These are phyloP conservation scores for Oscheius sp. DNA, from an alignment of 2,888 invertebrate species.

Conservation along the genomic window DNA sequence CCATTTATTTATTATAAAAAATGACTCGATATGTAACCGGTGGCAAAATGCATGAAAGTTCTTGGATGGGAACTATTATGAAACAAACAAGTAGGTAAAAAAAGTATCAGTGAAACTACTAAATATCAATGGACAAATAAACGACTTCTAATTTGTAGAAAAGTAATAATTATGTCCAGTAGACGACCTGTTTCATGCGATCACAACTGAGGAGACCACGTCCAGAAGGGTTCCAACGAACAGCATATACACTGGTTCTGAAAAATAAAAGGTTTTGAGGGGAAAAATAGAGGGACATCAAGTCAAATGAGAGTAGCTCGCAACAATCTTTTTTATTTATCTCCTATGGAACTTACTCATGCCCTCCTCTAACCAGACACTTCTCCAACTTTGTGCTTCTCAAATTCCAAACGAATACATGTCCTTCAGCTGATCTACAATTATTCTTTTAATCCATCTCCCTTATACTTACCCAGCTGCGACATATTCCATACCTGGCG, in stretches of 20 bases:
- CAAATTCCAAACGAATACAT: slow-evolving; percentile 43
- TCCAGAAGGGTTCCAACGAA: slow-evolving; percentile 66
- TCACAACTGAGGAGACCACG: slow-evolving; percentile 59
- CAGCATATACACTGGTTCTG: slow-evolving; percentile 53
- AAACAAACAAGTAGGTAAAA: too few species aligned
- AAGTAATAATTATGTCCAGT: slow-evolving; percentile 56
- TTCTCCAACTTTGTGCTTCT: slow-evolving; percentile 42
- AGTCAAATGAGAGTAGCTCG: slow-evolving; percentile 76
- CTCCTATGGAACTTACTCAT: slow-evolving; percentile 32
- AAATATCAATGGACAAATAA: too few species aligned
- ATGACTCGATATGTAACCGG: too few species aligned
- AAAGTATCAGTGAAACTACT: too few species aligned
- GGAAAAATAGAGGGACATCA: background rate
- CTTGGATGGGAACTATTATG: too few species aligned
- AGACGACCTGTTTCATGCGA: slow-evolving; percentile 46
- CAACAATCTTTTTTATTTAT: too few species aligned
- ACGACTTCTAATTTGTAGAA: too few species aligned
- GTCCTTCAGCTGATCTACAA: slow-evolving; percentile 35
- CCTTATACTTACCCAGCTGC: slow-evolving; percentile 37
- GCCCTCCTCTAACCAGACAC: slow-evolving; percentile 25
- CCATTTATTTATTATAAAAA: too few species aligned
- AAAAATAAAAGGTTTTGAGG: background rate
- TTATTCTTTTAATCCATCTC: background rate
- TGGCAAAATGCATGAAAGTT: too few species aligned
- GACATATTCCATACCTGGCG: slow-evolving; percentile 44